Evolutionary conservation across 92 coral and sea anemone species (phyloP).

Genomic region (Anthopleura xanthogrammica): DNA sequence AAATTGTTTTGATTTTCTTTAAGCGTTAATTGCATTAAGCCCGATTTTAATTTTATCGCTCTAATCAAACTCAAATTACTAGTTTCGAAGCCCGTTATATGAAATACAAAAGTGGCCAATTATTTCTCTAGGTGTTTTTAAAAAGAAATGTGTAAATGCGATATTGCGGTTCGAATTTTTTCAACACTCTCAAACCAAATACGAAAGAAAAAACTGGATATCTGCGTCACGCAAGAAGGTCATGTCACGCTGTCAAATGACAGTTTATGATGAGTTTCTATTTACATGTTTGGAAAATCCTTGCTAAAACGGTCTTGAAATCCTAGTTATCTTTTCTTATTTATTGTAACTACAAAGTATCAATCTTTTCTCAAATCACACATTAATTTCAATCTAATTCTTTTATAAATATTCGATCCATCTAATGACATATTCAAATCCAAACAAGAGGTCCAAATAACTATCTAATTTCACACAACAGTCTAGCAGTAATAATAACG

Average conservation of each 20-base stretch:
- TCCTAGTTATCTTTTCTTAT: neutral
- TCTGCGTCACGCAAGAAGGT: slow-evolving; percentile 4
- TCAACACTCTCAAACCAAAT: neutral
- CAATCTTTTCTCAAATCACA: neutral
- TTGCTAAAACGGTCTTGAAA: neutral
- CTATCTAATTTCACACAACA: slow-evolving; percentile 11
- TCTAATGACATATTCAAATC: slow-evolving; percentile 4
- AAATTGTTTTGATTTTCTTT: slow-evolving; percentile 28
- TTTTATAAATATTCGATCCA: neutral
- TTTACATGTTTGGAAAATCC: neutral
- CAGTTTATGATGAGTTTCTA: neutral
- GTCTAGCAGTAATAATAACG: slow-evolving; percentile 3
- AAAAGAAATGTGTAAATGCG: neutral
- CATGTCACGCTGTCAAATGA: slow-evolving; percentile 2
- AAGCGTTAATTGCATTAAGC: slow-evolving; percentile 22
- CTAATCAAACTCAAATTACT: neutral
- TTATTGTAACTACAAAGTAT: neutral
- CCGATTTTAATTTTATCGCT: neutral
- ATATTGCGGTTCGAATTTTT: neutral
- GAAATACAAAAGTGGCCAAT: neutral
- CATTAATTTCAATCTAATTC: neutral
- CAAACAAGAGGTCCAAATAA: slow-evolving; percentile 15
- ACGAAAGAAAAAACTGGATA: neutral
- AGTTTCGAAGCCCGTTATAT: neutral
- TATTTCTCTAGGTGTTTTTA: neutral